Evolutionary conservation across 2,113 vertebrate species (phyloP).

Genomic region (Chionodraco myersi): DNA sequence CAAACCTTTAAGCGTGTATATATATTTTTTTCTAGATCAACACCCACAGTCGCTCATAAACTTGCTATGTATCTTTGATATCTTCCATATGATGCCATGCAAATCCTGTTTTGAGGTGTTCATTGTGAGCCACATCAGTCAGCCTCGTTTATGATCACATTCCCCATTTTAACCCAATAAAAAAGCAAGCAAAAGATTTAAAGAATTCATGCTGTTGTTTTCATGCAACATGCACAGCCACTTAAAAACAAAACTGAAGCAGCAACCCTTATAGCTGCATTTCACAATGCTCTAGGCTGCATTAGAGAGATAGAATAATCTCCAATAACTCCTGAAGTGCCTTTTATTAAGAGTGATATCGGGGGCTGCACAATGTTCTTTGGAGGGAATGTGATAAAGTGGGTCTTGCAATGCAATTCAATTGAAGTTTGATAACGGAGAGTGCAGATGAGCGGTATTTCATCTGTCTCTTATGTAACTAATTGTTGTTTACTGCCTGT

Average conservation of each 20-base stretch:
- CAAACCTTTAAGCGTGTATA: neutral
- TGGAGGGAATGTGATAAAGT: constrained; percentile 9
- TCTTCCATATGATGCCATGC: neutral
- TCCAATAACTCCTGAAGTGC: constrained; percentile 29
- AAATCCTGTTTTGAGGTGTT: constrained; percentile 25
- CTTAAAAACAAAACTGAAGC: constrained; percentile 37
- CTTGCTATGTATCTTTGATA: neutral
- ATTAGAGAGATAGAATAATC: constrained; percentile 19
- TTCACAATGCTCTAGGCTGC: constrained; percentile 48
- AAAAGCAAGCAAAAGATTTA: constrained; percentile 31
- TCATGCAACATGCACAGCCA: constrained; percentile 65
- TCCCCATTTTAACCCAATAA: constrained; percentile 22
- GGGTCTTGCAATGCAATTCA: constrained; percentile 30
- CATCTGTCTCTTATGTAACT: constrained; percentile 1
- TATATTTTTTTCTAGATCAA: constrained; percentile 12
- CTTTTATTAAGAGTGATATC: constrained; percentile 32
- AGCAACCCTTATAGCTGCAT: constrained; percentile 21
- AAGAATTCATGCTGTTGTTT: constrained; percentile 69
- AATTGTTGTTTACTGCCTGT: neutral
- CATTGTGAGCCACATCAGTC: constrained; percentile 28
- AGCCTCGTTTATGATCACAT: constrained; percentile 20
- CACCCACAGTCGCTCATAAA: neutral
- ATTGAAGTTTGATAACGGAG: constrained; percentile 51
- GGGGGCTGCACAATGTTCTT: constrained; percentile 7
- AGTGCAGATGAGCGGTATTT: constrained; percentile 7